Conservation (phyloP, 1,140 invertebrate species). For the Sesamia nonagrioides region DNA sequence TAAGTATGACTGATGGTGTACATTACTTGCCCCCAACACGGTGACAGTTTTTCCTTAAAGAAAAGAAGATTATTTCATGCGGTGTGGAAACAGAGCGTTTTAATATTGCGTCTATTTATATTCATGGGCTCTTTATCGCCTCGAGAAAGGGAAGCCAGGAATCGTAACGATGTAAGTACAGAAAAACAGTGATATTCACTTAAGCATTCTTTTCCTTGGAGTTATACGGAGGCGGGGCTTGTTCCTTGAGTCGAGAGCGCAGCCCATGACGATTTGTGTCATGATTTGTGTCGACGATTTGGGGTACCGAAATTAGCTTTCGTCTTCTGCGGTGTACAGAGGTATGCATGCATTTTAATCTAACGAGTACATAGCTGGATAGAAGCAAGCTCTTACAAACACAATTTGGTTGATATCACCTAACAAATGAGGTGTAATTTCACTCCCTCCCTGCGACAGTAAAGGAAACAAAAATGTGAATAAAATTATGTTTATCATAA, state of each 20-base stretch:
- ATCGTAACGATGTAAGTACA: constrained; percentile 74
- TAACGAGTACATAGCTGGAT: constrained; percentile 26
- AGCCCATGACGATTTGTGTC: too few species aligned
- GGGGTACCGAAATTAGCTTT: constrained; percentile 52
- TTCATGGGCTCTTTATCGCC: constrained; percentile 77
- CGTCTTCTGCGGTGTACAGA: constrained; percentile 33
- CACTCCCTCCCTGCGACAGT: constrained; percentile 3
- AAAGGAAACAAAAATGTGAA: constrained; percentile 44
- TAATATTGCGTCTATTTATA: constrained; percentile 85
- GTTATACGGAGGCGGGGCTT: constrained; percentile 39
- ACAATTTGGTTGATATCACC: constrained; percentile 40
- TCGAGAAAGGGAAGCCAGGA: constrained; percentile 66
- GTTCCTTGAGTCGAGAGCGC: constrained; percentile 26
- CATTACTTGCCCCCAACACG: constrained; percentile 80
- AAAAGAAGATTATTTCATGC: constrained; percentile 83
- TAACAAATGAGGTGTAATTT: constrained; percentile 33
- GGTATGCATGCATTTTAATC: constrained; percentile 51
- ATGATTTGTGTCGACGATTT: constrained; percentile 56
- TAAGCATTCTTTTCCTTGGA: constrained; percentile 55
- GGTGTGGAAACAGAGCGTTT: constrained; percentile 75
- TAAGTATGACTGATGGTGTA: constrained; percentile 85
- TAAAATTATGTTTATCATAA: constrained; percentile 40
- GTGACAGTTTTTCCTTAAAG: constrained; percentile 79
- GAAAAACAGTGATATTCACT: constrained; percentile 65
- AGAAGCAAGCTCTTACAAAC: not conserved